Evolutionary conservation across 2,797 vertebrate genomes (phyloP), one percentile per base, ranked within the genome.

Genomic region (Diplodus puntazzo): DNA sequence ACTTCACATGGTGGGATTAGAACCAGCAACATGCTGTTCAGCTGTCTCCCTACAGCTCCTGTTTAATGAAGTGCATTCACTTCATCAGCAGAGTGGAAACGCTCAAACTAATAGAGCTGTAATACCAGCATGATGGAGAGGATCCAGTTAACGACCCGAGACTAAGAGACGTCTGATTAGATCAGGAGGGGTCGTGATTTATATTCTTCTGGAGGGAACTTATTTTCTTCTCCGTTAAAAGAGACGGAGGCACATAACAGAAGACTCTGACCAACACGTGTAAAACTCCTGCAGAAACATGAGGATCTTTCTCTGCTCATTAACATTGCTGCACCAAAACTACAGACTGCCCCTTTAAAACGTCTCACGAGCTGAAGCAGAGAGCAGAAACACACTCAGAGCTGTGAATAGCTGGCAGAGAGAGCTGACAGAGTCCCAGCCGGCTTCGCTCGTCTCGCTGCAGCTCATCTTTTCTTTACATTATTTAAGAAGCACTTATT

Each of bases 401-500:
- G 11, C 9, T 39, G 39, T 39, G 1, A 11, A 39, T 10, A 39
- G 11, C 27, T 58, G 55, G 55, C 27, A 20, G 61, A 25, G 61
- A 25, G 1, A 11, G 5, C 16, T 27, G 27, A 11, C 9, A 6
- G 54, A 46, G 12, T 25, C 54, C 54, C 54, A 30, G 54, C 45
- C 1, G 48, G 12, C 20, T 14, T 12, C 0, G 20, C 13, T n/a
- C 8, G 34, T 34, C 14, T 21, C 12, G 17, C 73, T 34, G 43
- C 54, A 30, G 45, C 46, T 59, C 10, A 2, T 46, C 27, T 25
- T 16, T 52, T 70, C 45, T 55, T 67, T 63, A 1, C 55, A 67
- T 81, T 59, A 81, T 70, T 67, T 30, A 75, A 45, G 18, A 58
- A 12, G 43, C 11, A 27, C 21, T 69, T 8, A 46, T 76, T 67